These are phyloP conservation scores for Apodemia mormo DNA, from an alignment of 2,888 invertebrate species.

Conservation along the genomic window DNA sequence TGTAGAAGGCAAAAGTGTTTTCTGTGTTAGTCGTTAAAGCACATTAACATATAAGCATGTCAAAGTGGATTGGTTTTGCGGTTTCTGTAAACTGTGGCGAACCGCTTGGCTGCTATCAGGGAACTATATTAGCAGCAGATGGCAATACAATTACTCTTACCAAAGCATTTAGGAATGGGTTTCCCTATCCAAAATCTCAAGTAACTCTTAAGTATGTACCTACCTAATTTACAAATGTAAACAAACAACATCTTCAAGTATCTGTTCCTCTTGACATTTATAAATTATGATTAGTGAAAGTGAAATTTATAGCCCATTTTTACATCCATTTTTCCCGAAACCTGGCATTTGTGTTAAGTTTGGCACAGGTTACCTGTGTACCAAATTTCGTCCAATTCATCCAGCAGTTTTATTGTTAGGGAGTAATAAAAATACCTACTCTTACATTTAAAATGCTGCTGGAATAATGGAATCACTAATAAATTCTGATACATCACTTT, in stretches of 20 bases:
- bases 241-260: background rate
- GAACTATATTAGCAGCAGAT: conserved; percentile 87
- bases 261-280: too few species aligned
- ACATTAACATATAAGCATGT: conserved; percentile 56
- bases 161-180: conserved; percentile 92
- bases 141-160: conserved; percentile 87
- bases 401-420: too few species aligned
- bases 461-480: too few species aligned
- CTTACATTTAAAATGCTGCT: too few species aligned
- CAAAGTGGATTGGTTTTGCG: conserved; percentile 88
- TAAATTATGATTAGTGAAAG: too few species aligned
- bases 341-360: too few species aligned
- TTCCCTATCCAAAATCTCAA: conserved; percentile 73
- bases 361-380: too few species aligned
- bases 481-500: too few species aligned
- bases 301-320: too few species aligned
- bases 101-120: conserved; percentile 90
- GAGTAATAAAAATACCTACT: too few species aligned
- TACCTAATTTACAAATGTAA: conserved; percentile 18
- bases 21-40: background rate
- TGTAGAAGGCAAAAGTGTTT: background rate
- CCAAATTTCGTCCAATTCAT: too few species aligned
- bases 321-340: too few species aligned
- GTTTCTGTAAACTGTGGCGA: conserved; percentile 92
- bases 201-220: conserved; percentile 72